Conservation (phyloP, 2,797 vertebrate genomes). For the Spheniscus humboldti region DNA sequence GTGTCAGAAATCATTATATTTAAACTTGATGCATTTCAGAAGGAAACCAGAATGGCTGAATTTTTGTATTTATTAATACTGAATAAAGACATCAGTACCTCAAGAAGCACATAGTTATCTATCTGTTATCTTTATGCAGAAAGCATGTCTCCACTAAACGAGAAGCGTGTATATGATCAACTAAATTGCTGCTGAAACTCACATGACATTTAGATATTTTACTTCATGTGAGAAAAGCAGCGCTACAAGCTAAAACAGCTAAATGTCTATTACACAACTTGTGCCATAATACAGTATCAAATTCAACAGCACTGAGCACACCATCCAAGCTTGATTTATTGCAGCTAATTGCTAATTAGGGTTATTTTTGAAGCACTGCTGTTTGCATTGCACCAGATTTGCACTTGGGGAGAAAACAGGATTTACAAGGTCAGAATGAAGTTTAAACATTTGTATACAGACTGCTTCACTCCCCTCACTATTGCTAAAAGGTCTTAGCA, state of each 20-base stretch:
- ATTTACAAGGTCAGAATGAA: slow-evolving; percentile 63
- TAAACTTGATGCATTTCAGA: neutral
- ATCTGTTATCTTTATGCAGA: neutral
- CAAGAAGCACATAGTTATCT: neutral
- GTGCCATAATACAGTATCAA: slow-evolving; percentile 37
- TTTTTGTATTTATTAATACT: neutral
- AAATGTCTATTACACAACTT: slow-evolving; percentile 37
- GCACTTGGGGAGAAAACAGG: slow-evolving; percentile 46
- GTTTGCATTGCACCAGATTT: slow-evolving; percentile 61
- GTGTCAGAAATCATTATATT: neutral
- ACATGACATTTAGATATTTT: slow-evolving; percentile 22
- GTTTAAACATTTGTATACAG: slow-evolving; percentile 66
- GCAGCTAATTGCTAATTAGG: slow-evolving; percentile 65
- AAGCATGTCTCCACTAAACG: neutral
- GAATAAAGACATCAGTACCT: neutral
- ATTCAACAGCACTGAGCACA: slow-evolving; percentile 26
- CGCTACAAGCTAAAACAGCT: neutral
- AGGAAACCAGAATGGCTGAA: neutral
- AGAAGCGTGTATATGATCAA: neutral
- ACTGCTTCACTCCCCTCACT: slow-evolving; percentile 27
- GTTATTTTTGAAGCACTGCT: slow-evolving; percentile 58
- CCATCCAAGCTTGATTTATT: slow-evolving; percentile 47
- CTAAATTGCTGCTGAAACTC: neutral
- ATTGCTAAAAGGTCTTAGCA: slow-evolving; percentile 30
- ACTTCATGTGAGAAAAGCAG: slow-evolving; percentile 30